phyloP scores from a whole-genome alignment of 1,140 invertebrate genomes.

The Lanistes nyassanus region DNA sequence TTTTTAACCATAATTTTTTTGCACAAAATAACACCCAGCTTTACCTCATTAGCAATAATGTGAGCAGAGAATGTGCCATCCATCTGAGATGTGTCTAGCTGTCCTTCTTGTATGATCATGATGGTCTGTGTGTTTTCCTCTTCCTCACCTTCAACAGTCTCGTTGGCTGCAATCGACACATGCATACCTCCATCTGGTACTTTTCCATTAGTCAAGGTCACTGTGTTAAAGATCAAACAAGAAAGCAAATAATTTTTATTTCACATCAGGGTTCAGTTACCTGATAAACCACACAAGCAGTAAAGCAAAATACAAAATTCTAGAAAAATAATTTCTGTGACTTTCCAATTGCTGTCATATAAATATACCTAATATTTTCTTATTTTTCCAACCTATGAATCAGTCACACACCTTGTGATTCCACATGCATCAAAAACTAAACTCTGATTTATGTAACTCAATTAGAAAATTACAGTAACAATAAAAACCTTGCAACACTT shows the following conservation, averaged over 20 bases:
- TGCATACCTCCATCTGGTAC: constrained; percentile 37
- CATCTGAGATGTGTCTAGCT: constrained; percentile 32
- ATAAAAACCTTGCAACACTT: no score
- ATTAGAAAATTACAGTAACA: no score
- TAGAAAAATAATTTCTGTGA: no score
- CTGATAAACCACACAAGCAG: no score
- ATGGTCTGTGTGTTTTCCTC: constrained; percentile 56
- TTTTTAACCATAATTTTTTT: not conserved
- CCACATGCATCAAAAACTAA: no score
- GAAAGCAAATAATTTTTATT: not conserved
- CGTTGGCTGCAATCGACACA: constrained; percentile 59
- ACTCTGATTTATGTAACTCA: no score
- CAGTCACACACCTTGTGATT: no score
- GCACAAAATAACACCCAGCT: not conserved
- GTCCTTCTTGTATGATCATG: constrained; percentile 64
- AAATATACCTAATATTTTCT: no score
- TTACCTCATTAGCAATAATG: constrained; percentile 45
- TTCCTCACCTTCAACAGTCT: constrained; percentile 54
- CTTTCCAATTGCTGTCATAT: no score
- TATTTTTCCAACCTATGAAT: no score
- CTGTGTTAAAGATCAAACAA: constrained; percentile 18
- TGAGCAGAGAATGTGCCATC: constrained; percentile 41
- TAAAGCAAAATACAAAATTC: no score
- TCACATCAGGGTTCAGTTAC: not conserved
- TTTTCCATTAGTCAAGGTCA: constrained; percentile 42